Evolutionary conservation across 1,140 invertebrate genomes (phyloP).

Genomic region (Grapholita molesta): DNA sequence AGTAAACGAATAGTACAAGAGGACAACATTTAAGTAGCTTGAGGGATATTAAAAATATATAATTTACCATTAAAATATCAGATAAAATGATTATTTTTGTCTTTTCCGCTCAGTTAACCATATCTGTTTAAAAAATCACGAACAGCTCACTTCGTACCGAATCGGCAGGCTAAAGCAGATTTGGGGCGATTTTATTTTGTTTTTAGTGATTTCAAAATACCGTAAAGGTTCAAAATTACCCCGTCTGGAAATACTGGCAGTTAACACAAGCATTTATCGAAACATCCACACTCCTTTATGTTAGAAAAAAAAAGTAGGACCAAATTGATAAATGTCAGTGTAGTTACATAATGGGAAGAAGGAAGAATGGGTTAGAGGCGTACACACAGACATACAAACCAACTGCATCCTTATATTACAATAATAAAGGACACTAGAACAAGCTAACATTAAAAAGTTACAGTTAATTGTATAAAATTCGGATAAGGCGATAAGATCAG

Average conservation of each 20-base stretch:
- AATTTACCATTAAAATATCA: too few species aligned
- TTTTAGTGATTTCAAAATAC: too few species aligned
- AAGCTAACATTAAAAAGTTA: conserved; percentile 26
- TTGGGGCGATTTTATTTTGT: neutral
- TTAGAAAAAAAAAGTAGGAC: neutral
- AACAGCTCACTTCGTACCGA: neutral
- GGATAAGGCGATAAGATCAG: conserved; percentile 43
- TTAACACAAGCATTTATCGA: neutral
- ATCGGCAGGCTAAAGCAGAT: neutral
- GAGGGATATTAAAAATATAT: too few species aligned
- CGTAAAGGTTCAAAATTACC: neutral
- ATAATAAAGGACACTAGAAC: neutral
- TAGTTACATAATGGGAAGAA: neutral
- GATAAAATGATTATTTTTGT: too few species aligned
- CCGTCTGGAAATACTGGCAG: neutral
- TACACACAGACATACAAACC: neutral
- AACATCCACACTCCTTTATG: neutral
- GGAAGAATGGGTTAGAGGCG: neutral
- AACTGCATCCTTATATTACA: conserved; percentile 2
- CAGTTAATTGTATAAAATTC: conserved; percentile 37
- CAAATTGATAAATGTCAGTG: neutral
- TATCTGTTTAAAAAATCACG: neutral
- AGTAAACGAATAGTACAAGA: neutral
- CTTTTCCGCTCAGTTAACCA: too few species aligned
- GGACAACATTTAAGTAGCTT: neutral